phyloP scores from a whole-genome alignment of 2,113 vertebrate genomes.

The Gymnobelideus leadbeateri region DNA sequence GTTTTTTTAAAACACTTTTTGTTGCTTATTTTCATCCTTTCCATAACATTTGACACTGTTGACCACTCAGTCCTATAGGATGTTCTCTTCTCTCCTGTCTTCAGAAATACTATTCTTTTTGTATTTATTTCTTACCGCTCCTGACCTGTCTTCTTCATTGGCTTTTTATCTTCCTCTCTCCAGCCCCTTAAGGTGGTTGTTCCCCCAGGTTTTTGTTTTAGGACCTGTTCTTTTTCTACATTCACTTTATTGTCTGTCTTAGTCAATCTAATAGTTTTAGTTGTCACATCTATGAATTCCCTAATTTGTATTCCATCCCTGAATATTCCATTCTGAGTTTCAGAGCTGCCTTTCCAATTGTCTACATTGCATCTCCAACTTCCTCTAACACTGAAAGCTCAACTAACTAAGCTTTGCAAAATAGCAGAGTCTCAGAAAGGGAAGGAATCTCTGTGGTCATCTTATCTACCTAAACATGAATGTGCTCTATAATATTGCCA shows the following conservation, averaged over 20 bases:
- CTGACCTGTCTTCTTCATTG: background rate
- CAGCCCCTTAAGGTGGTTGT: background rate
- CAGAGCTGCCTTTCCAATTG: background rate
- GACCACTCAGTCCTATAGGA: background rate
- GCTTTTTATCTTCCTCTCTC: background rate
- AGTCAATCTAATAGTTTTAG: background rate
- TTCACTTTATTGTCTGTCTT: background rate
- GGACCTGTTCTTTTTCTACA: background rate
- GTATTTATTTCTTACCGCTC: background rate
- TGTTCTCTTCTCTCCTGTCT: background rate
- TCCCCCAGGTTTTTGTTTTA: background rate
- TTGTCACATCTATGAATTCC: background rate
- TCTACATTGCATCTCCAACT: background rate
- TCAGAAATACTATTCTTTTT: background rate
- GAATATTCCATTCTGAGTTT: background rate
- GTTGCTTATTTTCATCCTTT: background rate
- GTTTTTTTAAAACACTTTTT: background rate
- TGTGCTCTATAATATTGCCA: background rate
- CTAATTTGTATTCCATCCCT: background rate
- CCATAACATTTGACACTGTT: background rate
- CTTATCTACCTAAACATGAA: background rate
- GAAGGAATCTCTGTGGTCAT: background rate
- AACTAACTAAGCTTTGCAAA: background rate
- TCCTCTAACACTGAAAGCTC: background rate
- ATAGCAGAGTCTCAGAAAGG: background rate